phyloP scores from a whole-genome alignment of 2,113 vertebrate species.

The Tetrao urogallus region DNA sequence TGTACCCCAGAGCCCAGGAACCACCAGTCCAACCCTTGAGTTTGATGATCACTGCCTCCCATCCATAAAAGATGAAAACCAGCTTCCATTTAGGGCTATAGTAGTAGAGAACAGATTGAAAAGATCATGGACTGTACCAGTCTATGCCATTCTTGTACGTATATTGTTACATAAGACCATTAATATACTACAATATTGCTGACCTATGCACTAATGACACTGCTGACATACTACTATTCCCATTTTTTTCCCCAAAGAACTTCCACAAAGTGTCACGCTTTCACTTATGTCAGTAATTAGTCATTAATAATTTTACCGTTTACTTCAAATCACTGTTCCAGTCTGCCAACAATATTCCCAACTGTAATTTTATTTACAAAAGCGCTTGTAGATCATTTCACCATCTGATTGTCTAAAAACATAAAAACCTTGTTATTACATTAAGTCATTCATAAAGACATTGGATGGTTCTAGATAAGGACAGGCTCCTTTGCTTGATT shows the following conservation, averaged over 20 bases:
- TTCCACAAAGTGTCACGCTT: background rate
- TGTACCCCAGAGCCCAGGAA: background rate
- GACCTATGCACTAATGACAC: background rate
- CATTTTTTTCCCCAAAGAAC: background rate
- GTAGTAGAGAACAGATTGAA: background rate
- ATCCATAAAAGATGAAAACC: background rate
- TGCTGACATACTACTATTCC: background rate
- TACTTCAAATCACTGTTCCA: background rate
- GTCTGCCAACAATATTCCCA: background rate
- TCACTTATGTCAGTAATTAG: background rate
- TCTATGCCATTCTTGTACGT: background rate
- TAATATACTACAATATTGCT: background rate
- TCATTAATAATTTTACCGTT: background rate
- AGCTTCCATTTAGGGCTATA: background rate
- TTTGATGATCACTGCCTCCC: background rate
- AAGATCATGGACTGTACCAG: background rate
- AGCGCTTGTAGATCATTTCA: background rate
- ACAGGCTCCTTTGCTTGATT: background rate
- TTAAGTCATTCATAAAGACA: background rate
- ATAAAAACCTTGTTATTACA: background rate
- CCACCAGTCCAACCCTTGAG: background rate
- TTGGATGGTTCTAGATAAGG: background rate
- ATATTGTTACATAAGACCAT: accelerated
- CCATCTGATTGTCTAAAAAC: background rate
- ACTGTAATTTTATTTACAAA: background rate